Evolutionary conservation across 1,140 invertebrate species (phyloP).

Genomic region (Drosophila varians): DNA sequence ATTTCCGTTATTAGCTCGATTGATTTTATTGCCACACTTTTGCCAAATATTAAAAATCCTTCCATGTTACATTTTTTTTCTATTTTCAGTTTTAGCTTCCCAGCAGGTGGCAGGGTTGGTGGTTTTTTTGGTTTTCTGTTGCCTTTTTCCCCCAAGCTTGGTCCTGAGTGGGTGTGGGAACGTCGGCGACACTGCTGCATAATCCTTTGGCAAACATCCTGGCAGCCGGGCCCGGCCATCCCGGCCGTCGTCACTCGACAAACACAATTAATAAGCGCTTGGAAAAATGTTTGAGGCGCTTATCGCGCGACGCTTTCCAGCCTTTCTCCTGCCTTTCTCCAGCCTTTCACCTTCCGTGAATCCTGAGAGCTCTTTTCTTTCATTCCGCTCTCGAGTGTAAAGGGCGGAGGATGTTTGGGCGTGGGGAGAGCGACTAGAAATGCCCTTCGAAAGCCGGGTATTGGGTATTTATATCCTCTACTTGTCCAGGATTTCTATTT

Average conservation of each 20-base stretch:
- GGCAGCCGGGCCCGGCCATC: neutral
- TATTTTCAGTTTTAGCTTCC: constrained; percentile 1
- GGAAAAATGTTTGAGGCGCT: constrained; percentile 70
- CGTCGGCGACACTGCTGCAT: constrained; percentile 34
- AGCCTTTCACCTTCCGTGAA: neutral
- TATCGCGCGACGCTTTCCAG: constrained; percentile 67
- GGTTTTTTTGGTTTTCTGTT: neutral
- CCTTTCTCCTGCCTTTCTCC: constrained; percentile 10
- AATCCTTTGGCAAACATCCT: constrained; percentile 55
- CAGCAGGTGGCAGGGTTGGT: constrained; percentile 26
- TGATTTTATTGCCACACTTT: constrained; percentile 68
- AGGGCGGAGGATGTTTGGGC: neutral
- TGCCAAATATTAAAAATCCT: constrained; percentile 44
- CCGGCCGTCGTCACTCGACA: constrained; percentile 56
- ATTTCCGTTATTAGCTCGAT: constrained; percentile 78
- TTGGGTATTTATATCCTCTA: constrained; percentile 2
- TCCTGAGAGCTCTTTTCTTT: neutral
- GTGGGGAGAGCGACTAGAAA: too few relatives aligned
- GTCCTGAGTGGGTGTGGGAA: too few relatives aligned
- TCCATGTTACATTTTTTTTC: neutral
- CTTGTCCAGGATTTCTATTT: neutral
- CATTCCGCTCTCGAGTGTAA: neutral
- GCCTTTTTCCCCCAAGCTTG: constrained; percentile 23
- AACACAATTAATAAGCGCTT: constrained; percentile 75
- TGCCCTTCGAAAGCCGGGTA: constrained; percentile 9